Base-by-base conservation (phyloP, 1,140 invertebrate species). In the Drosophila kurseongensis region DNA sequence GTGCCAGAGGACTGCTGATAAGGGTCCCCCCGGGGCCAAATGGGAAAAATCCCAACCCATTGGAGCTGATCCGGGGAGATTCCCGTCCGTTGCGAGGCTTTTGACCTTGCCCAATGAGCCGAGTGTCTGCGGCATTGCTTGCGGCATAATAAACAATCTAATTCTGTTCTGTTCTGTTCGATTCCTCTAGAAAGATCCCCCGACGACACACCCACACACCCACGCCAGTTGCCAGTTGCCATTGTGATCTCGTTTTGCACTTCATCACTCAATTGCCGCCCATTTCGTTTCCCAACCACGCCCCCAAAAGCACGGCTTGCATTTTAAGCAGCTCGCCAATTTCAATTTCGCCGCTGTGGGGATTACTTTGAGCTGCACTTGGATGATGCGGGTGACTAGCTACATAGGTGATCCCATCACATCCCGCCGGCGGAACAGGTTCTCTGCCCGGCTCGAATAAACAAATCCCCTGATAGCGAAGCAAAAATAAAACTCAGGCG, bases 251-350 rank as follows among this genome's bases (percentile, higher is more conserved):
- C 18, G 58, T 38, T 51, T 36, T 38, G 32, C 50, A 42, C 23
- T 54, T 9, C 29, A 41, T 50, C 38, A 23, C 35, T 63, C 63
- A 13, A 67, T 67, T 67, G 36, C n/a, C 41, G 66, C 35, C 32
- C 32, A 45, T 32, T 18, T 67, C 18, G 48, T 47, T 68, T 36
- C 54, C 50, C 66, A 69, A 55, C 62, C 66, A 68, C 63, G 63
- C 41, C 65, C 41, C 67, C 40, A 12, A 8, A 47, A 54, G 44
- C 54, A 48, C 35, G n/a, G 32, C 42, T 27, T 42, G 71, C 52
- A 57, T 75, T 75, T 75, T 47, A 66, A 75, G 72, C 72, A 75
- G 61, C 18, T 50, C 71, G 56, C 27, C 51, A 74, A 74, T 61
- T 72, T 44, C 36, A 48, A 16, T 44, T 57, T 36, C 6, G 45